Evolutionary conservation across 2,113 vertebrate genomes (phyloP), one percentile per base, ranked within the genome.

Genomic region (Callipepla californica): DNA sequence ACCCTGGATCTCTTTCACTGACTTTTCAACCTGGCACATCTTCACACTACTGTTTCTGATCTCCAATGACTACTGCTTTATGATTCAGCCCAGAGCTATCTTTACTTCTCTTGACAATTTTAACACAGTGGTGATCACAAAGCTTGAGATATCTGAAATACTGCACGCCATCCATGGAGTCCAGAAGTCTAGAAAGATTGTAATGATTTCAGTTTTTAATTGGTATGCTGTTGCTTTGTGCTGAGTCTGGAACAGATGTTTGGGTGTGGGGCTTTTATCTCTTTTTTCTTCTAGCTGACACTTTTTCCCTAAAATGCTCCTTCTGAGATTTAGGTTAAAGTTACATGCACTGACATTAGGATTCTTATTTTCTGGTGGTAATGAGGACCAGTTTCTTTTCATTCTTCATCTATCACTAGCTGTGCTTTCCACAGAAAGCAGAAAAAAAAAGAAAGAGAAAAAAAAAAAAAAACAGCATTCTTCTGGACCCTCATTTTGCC

Each of bases 131-230:
- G 48, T 13, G 44, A 68, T 73, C 67, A 69, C 17, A 47, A 50
- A 7, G 0, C 2, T 4, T 15, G 47, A 38, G 17, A 45, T 84
- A 74, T 19, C 51, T 51, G 69, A 55, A 63, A 65, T 19, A 77
- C 1, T 50, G 42, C 23, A 18, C 0, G 0, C 21, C 8, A 1
- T 67, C 55, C 26, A 17, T 6, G 47, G 65, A 44, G 25, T 34
- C 67, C 34, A 30, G 45, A 69, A 79, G 16, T 22, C 34, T 18
- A 16, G n/a, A 62, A 42, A 74, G 13, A 32, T 51, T 9, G 30
- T 13, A 38, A 48, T 16, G 23, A n/a, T 63, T 78, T 51, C 1
- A 5, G 22, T 13, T 93, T 93, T 86, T 72, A 63, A 51, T 40
- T 2, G 3, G 21, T n/a, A 22, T 40, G 36, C 51, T 50, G 18